These are phyloP conservation scores for Platyscapa corneri DNA, from an alignment of 1,140 invertebrate species.

Conservation along the genomic window DNA sequence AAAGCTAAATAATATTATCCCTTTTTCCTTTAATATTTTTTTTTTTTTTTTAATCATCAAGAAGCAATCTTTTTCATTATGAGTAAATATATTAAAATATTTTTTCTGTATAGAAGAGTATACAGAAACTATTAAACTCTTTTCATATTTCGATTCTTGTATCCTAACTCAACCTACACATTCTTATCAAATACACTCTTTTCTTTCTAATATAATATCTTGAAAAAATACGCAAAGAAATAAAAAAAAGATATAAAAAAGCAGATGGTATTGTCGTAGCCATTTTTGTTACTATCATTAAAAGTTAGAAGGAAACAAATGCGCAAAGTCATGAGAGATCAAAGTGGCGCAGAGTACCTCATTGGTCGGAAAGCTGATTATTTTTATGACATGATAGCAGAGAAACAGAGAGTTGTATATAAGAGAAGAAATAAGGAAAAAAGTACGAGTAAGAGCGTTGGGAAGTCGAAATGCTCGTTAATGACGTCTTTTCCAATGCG, in stretches of 20 bases:
- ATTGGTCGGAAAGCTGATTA: slow-evolving; percentile 70
- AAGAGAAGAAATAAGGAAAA: background rate
- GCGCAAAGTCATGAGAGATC: slow-evolving; percentile 61
- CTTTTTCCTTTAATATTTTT: slow-evolving; percentile 74
- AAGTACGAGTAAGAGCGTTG: background rate
- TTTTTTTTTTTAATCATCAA: slow-evolving; percentile 62
- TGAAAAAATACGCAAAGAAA: background rate
- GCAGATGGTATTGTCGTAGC: too few relatives aligned
- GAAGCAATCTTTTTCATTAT: background rate
- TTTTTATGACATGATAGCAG: slow-evolving; percentile 72
- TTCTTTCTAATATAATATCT: background rate
- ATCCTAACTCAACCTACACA: background rate
- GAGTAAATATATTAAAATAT: too few relatives aligned
- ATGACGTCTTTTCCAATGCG: slow-evolving; percentile 58
- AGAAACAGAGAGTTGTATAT: slow-evolving; percentile 1
- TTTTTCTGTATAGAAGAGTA: background rate
- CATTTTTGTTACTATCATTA: background rate
- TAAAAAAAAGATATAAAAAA: background rate
- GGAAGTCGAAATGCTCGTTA: slow-evolving; percentile 33
- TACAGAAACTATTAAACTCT: background rate
- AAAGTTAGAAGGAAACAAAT: slow-evolving; percentile 55
- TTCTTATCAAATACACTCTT: background rate
- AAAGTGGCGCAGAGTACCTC: slow-evolving; percentile 65
- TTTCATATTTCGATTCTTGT: too few relatives aligned
- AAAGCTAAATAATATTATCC: slow-evolving; percentile 67